phyloP scores from a whole-genome alignment of 23 tunicate species.

The Halocynthia aurantium region DNA sequence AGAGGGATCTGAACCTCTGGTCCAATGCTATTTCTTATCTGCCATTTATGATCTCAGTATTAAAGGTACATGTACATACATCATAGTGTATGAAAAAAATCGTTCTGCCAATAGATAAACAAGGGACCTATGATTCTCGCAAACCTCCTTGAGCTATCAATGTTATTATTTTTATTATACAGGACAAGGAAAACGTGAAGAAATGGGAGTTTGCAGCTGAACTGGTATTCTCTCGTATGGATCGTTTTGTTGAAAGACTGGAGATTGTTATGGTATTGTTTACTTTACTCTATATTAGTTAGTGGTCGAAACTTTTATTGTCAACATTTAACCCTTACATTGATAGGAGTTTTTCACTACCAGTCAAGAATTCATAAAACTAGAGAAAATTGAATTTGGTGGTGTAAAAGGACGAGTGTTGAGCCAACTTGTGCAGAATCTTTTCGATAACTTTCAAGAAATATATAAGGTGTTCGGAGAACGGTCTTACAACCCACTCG shows the following conservation, averaged over 20 bases:
- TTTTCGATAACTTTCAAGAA: slow-evolving; percentile 68
- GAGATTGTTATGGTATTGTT: slow-evolving; percentile 56
- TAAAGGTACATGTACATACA: no score
- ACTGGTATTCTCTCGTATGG: slow-evolving; percentile 70
- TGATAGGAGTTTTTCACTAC: slow-evolving; percentile 70
- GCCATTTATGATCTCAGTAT: no score
- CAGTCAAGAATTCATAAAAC: slow-evolving; percentile 76
- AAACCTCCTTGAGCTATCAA: no score
- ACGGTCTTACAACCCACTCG: slow-evolving; percentile 85
- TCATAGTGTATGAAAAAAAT: no score
- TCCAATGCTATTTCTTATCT: background rate
- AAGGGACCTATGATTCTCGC: no score
- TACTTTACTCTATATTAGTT: background rate
- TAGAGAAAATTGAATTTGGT: slow-evolving; percentile 97
- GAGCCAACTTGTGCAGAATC: slow-evolving; percentile 59
- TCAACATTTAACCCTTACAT: background rate
- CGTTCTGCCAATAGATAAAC: no score
- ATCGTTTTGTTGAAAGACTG: slow-evolving; percentile 54
- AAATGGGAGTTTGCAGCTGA: slow-evolving; percentile 77
- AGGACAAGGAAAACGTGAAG: slow-evolving; percentile 44
- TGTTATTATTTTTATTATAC: background rate
- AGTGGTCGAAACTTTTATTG: background rate
- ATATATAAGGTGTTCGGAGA: slow-evolving; percentile 81
- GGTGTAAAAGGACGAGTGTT: slow-evolving; percentile 82
- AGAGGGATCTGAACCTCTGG: background rate